These are phyloP conservation scores for Sitta carolinensis DNA, from an alignment of 2,797 vertebrate species.

Conservation along the genomic window DNA sequence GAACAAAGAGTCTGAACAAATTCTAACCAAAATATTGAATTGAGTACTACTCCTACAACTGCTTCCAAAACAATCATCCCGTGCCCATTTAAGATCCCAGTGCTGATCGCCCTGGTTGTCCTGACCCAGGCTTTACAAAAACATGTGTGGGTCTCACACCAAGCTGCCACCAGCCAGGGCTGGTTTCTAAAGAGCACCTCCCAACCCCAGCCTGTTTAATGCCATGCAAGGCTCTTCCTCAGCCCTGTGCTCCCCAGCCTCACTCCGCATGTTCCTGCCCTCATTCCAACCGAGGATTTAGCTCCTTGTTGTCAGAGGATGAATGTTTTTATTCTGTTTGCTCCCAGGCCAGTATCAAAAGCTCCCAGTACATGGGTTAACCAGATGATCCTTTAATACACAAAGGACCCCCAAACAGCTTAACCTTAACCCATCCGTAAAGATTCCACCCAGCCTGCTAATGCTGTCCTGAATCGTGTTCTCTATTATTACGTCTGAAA, in stretches of 20 bases:
- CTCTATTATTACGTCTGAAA: constrained; percentile 88
- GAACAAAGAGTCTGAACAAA: neutral
- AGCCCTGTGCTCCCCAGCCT: neutral
- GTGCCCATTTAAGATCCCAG: rapidly evolving
- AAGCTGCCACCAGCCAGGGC: neutral
- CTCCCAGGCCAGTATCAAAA: constrained; percentile 68
- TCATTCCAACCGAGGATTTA: constrained; percentile 32
- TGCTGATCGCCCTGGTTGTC: rapidly evolving
- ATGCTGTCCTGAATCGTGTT: constrained; percentile 74
- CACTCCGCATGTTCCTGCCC: neutral
- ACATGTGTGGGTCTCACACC: neutral
- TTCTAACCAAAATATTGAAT: neutral
- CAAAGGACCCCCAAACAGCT: constrained; percentile 76
- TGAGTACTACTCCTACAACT: neutral
- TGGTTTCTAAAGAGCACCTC: neutral
- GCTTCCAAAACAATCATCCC: neutral
- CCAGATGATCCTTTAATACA: constrained; percentile 79
- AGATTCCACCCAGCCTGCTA: constrained; percentile 68
- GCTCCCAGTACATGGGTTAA: constrained; percentile 74
- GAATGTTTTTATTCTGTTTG: constrained; percentile 61
- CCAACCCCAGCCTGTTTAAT: neutral
- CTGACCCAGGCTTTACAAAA: neutral
- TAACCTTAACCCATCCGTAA: constrained; percentile 72
- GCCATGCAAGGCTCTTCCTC: neutral
- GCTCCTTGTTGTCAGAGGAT: constrained; percentile 62